Percentiles rank a stretch among this genome's conserved stretches.
Evolutionary conservation across 2,888 invertebrate genomes (phyloP).

Genomic region (Nymphalis c-album): DNA sequence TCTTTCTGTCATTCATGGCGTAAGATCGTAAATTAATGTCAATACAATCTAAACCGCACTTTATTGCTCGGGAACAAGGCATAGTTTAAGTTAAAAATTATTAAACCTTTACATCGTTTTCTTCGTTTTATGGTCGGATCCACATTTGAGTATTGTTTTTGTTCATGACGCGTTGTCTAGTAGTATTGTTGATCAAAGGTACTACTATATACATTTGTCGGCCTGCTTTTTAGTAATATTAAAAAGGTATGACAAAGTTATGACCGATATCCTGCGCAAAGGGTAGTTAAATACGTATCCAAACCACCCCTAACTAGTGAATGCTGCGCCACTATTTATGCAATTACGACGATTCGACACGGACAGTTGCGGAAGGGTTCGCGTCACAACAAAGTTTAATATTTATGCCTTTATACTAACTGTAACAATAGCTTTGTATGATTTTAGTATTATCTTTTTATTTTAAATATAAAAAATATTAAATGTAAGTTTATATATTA

Average conservation of each 20-base stretch:
- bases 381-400: slow-evolving; percentile 44
- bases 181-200: no score
- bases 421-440: neutral
- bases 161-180: no score
- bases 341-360: slow-evolving; percentile 45
- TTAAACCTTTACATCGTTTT: no score
- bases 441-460: neutral
- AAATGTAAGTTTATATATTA: no score
- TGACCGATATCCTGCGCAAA: slow-evolving; percentile 12
- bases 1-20: no score
- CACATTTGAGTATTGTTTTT: no score
- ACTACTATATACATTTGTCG: neutral
- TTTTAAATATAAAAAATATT: no score
- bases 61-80: no score
- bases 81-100: no score
- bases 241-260: neutral
- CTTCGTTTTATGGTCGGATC: no score
- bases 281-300: slow-evolving; percentile 17
- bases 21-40: no score
- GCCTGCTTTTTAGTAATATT: neutral
- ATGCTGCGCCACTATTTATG: slow-evolving; percentile 37
- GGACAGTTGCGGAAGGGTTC: slow-evolving; percentile 45
- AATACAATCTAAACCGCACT: no score
- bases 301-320: neutral
- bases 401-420: neutral